A percentile compares a stretch with the other conserved stretches of the same genome.
phyloP scores from a whole-genome alignment of 2,888 invertebrate species.

The Julus scanicus region DNA sequence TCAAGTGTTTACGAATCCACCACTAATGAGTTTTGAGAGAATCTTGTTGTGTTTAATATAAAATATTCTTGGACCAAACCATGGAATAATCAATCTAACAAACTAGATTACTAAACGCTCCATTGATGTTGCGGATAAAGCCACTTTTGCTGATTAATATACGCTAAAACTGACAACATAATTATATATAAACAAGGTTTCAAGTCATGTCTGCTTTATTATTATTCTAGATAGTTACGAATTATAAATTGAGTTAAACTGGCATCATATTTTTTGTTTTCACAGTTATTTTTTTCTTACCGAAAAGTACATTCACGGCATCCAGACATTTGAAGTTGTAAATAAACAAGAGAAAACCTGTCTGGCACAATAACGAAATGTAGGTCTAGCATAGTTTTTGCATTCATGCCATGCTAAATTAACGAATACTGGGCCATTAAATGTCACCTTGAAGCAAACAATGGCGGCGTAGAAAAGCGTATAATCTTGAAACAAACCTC shows the following conservation, averaged over 20 bases:
- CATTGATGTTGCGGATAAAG: background rate
- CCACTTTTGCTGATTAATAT: background rate
- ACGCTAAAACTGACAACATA: background rate
- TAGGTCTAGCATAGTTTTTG: background rate
- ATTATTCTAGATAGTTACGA: background rate
- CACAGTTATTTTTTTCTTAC: background rate
- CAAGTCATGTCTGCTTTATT: background rate
- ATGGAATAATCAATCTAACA: too few species aligned
- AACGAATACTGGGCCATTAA: background rate
- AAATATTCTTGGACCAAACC: too few species aligned
- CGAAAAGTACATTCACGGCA: background rate
- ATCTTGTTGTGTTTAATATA: too few species aligned
- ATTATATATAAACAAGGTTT: background rate
- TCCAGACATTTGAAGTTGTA: background rate
- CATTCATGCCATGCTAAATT: background rate
- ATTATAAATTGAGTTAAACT: too few species aligned
- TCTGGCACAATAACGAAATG: constrained; percentile 6
- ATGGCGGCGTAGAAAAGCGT: background rate
- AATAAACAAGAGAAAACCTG: constrained; percentile 17
- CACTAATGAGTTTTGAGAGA: too few species aligned
- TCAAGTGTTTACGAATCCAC: too few species aligned
- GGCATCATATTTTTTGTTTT: background rate
- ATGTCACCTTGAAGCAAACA: background rate
- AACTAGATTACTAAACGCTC: too few species aligned
- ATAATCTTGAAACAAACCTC: background rate